These are phyloP conservation scores for Oreonectes daqikongensis DNA, from an alignment of 2,797 vertebrate species.

Conservation along the genomic window DNA sequence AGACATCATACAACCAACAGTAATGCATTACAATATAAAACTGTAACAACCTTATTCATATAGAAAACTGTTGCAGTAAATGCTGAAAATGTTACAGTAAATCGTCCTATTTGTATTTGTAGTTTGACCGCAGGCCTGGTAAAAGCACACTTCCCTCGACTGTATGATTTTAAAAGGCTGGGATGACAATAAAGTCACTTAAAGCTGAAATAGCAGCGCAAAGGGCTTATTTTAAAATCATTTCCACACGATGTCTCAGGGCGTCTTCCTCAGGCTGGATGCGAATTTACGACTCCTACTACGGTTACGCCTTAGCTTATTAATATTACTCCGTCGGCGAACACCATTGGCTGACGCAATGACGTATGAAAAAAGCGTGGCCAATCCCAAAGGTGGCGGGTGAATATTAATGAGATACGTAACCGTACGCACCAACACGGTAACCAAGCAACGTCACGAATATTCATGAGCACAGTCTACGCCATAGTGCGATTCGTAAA, in stretches of 20 bases:
- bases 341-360: conserved; percentile 27
- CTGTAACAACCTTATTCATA: too few species aligned
- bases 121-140: too few species aligned
- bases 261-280: conserved; percentile 46
- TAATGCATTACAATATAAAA: too few species aligned
- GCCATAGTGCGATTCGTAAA: conserved; percentile 23
- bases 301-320: neutral
- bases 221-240: neutral
- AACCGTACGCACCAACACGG: neutral
- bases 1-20: neutral
- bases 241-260: conserved; percentile 29
- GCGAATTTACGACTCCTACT: conserved; percentile 16
- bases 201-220: too few species aligned
- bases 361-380: too few species aligned
- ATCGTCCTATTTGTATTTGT: too few species aligned
- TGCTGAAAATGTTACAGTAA: too few species aligned
- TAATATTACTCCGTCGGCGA: neutral
- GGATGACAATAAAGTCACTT: too few species aligned
- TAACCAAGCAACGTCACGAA: conserved; percentile 25
- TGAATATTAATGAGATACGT: neutral
- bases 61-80: too few species aligned
- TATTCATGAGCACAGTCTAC: conserved; percentile 4
- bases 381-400: neutral
- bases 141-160: too few species aligned
- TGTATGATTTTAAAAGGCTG: too few species aligned